Base-by-base conservation (phyloP, 2,888 invertebrate species). In the Sinotaia quadrata region DNA sequence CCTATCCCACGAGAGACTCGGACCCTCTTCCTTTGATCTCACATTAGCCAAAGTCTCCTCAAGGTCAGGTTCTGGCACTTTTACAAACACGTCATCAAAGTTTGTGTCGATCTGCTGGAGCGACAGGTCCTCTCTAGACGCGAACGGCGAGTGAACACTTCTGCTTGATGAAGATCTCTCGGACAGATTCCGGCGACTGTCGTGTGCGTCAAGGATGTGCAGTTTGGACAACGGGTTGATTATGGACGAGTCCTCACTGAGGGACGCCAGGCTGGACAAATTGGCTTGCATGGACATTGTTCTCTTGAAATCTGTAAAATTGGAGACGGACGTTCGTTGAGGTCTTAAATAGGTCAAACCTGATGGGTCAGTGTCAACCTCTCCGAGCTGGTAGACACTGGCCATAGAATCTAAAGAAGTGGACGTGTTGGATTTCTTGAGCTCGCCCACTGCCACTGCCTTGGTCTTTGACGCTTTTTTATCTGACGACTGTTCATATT, bases 151-250 rank as follows among this genome's bases (percentile, higher is more conserved):
- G 27, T 24, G 27, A 24, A 54, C 18, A 27, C 54, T 31, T 24
- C 29, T 54, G 12, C 12, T n/a, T 29, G 27, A 29, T 2, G 54
- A 54, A 54, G 21, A 24, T 18, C 54, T 29, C 10, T 54, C 54
- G 29, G 21, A 8, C 8, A 47, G 54, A 24, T 24, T 54, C 31
- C 31, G 21, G 2, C 54, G 2, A 7, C 47, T 24, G 4, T 54
- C 52, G 27, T 51, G 37, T 21, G 29, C 12, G 36, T 29, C 31
- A 18, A 52, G 54, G 29, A 54, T 10, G 24, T 33, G 24, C 27
- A 63, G 51, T 27, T 37, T 63, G 29, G 52, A 49, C 62, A 63
- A 15, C 27, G 52, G 52, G 52, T 63, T 52, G 8, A 29, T 37
- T 31, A 54, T 52, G 29, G 41, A 12, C 18, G 41, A 21, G 21